Conservation (phyloP, 2,113 vertebrate genomes). For the Andinoacara biseriatus region DNA sequence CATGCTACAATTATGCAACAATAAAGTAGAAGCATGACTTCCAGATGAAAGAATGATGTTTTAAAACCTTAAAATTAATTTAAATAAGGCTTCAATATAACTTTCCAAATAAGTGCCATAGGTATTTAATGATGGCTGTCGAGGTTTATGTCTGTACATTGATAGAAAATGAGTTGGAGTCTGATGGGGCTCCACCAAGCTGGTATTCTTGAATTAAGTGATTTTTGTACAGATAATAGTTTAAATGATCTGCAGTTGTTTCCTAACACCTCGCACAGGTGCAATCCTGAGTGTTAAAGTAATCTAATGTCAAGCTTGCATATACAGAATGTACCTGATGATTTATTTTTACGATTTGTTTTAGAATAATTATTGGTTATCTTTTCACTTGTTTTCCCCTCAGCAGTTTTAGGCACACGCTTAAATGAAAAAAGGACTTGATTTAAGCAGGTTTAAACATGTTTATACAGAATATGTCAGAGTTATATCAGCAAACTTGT, state of each 20-base stretch:
- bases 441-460: neutral
- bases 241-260: neutral
- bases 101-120: no score
- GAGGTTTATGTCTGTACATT: no score
- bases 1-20: neutral
- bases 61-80: neutral
- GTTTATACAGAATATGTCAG: neutral
- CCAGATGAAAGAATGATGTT: neutral
- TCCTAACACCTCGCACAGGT: neutral
- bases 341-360: neutral
- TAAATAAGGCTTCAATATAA: no score
- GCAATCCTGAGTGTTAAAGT: no score
- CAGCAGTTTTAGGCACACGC: neutral
- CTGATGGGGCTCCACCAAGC: no score
- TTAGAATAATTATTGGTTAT: neutral
- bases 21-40: neutral
- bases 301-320: neutral
- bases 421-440: neutral
- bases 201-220: no score
- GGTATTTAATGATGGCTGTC: no score
- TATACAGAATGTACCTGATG: neutral
- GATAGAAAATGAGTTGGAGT: no score
- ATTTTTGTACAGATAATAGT: neutral
- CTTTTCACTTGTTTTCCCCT: neutral
- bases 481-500: neutral